These are phyloP conservation scores for Clarias laeviceps DNA, from an alignment of 2,797 vertebrate species.

Conservation along the genomic window DNA sequence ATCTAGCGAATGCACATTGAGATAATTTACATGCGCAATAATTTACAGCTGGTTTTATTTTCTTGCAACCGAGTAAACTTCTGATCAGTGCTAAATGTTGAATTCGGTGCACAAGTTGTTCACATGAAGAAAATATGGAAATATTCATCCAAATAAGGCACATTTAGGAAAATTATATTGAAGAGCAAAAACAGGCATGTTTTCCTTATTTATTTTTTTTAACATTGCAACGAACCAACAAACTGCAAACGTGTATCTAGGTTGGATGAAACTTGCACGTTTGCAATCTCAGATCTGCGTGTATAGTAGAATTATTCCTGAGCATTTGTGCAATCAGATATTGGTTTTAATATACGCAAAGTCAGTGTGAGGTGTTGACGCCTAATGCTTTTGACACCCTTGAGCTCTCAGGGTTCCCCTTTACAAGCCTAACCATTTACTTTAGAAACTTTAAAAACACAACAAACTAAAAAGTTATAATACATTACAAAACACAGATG, in stretches of 20 bases:
- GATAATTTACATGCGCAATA: rapidly evolving
- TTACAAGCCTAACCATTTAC: not conserved
- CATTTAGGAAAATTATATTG: not conserved
- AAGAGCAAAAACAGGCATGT: not conserved
- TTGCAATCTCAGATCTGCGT: not conserved
- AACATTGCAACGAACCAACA: not conserved
- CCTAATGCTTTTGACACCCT: not conserved
- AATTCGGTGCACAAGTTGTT: not conserved
- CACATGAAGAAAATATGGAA: not conserved
- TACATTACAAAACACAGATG: not conserved
- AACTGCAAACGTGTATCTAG: not conserved
- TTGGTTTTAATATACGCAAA: not conserved
- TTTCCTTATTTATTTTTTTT: too few relatives aligned
- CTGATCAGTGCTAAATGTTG: not conserved
- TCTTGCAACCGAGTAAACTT: not conserved
- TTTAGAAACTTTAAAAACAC: not conserved
- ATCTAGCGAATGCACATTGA: not conserved
- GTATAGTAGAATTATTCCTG: too few relatives aligned
- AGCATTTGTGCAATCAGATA: not conserved
- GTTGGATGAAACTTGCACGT: not conserved
- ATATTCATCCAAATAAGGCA: not conserved
- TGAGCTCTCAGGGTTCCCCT: not conserved
- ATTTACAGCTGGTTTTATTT: not conserved
- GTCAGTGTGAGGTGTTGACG: not conserved
- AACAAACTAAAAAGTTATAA: not conserved